Evolutionary conservation across 2,113 vertebrate species (phyloP), one percentile per base, ranked within the genome.

Genomic region (Ceyx melanurus): DNA sequence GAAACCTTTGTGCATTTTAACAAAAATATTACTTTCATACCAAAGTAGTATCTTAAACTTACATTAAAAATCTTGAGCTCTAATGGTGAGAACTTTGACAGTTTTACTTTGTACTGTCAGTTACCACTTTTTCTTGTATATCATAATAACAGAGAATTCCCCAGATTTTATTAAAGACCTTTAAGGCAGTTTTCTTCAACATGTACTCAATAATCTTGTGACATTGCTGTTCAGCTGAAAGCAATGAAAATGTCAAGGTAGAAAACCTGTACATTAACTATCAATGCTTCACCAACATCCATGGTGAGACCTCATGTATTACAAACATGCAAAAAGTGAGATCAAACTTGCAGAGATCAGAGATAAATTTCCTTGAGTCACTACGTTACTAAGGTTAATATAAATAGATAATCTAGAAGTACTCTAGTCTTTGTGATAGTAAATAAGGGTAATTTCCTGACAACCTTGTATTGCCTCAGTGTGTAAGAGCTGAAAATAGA

Each of bases 41-140:
- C 84, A 95, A 96, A 97, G 83, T 82, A 95, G 82, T 97, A 97
- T 94, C 95, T 82, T 89, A 90, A 97, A 97, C 97, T 91, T 97
- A 92, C 67, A 97, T 93, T 91, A 57, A 94, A 94, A 84, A 97
- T 94, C 57, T 93, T 91, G 65, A 96, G 76, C 70, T 93, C 72
- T 77, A 96, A 96, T 97, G 95, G 90, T 74, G 93, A 92, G 57
- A 90, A 80, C 82, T 71, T 86, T 95, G 82, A 96, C 70, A 87
- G 82, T 92, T 97, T 98, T 85, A 95, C 86, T 92, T 91, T 86
- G 29, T 81, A 76, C 46, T 85, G 65, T 82, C 93, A 91, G 84
- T 91, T 93, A 89, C 82, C 68, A 35, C 43, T 83, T 86, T 93
- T 78, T 91, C 28, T 93, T 93, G 23, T 72, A 43, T 6, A 82